Base-by-base conservation (phyloP, 2,113 vertebrate species). In the Dendrocopos noguchii region DNA sequence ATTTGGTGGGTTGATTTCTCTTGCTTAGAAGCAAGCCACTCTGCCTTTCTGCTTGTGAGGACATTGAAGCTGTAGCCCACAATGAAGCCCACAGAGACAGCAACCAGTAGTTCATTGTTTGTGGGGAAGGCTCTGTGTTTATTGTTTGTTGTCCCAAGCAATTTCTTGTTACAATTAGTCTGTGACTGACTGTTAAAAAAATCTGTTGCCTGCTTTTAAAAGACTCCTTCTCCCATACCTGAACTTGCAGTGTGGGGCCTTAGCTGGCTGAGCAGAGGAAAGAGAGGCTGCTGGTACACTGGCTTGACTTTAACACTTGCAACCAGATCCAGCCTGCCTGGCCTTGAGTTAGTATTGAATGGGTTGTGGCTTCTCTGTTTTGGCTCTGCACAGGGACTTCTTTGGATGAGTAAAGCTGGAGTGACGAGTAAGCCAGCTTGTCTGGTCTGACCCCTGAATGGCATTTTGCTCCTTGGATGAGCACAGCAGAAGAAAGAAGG, bases 391-490 rank as follows among this genome's bases (percentile, higher is more conserved):
- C 0, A 0, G 47, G 28, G 42, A 17, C 33, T 64, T 33, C 47
- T 71, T 36, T 1, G 3, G 80, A 50, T 0, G 4, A 73, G 50
- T 4, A 0, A 34, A 21, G 34, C 53, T 81, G 71, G 55, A 91
- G 60, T 36, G 57, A 65, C 8, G 11, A 15, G 19, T 36, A 46
- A 86, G 17, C 29, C 86, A 87, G 34, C 22, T 71, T 56, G 31
- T 88, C 75, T 77, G 79, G 57, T 64, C 52, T 88, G 72, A 91
- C 47, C 67, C 31, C 60, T 56, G 84, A 87, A 59, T 67, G 78
- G 47, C 3, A 21, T 77, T 93, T 90, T 80, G 67, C 89, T 76
- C 36, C 65, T 87, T 89, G 95, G 91, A 94, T 71, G 81, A 87
- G 33, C 68, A 42, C 60, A 92, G 75, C 42, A 64, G 47, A 71